Base-by-base conservation (phyloP, 1,140 invertebrate genomes). In the Pseudomyrmex gracilis region DNA sequence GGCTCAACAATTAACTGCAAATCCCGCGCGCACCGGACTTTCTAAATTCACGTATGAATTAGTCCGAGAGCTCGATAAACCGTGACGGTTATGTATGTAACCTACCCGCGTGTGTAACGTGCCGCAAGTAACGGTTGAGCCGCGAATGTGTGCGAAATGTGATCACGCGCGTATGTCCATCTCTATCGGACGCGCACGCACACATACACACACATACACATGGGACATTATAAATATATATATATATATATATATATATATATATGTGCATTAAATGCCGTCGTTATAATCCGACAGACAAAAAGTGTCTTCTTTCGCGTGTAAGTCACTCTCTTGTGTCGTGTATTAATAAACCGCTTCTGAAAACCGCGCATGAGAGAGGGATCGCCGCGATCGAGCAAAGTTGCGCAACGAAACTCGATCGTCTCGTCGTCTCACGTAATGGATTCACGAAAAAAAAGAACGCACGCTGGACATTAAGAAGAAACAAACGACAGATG, bases 381-480 rank as follows among this genome's bases (percentile, higher is more conserved):
- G 51, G 24, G 83, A 82, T 51, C 77, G 64, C 61, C 77, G 64
- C 61, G 74, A 71, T 49, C 58, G 58, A 34, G 34, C 51, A 45
- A 45, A 15, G 60, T 87, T 87, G 57, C 82, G 82, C 57, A 87
- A 87, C 68, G 85, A 87, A 87, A 87, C 66, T 78, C 82, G 74
- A 87, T 85, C 86, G 84, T 84, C 63, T 80, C 73, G 55, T n/a
- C n/a, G 86, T 66, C 7, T 34, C 73, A 70, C 73, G 55, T 86
- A 85, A 87, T 70, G 68, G 71, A 67, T 51, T n/a, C 22, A 45
- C 22, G 76, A 61, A 34, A 20, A 34, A 34, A 76, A 64, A 45
- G 24, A 17, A 1, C 20, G 49, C 20, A 1, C n/a, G 43, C 10
- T 10, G 49, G 7, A 15, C 63, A 57, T 85, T 86, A 83, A 80